Evolutionary conservation across 2,113 vertebrate genomes (phyloP), one percentile per base, ranked within the genome.

Genomic region (Ammodytes marinus): DNA sequence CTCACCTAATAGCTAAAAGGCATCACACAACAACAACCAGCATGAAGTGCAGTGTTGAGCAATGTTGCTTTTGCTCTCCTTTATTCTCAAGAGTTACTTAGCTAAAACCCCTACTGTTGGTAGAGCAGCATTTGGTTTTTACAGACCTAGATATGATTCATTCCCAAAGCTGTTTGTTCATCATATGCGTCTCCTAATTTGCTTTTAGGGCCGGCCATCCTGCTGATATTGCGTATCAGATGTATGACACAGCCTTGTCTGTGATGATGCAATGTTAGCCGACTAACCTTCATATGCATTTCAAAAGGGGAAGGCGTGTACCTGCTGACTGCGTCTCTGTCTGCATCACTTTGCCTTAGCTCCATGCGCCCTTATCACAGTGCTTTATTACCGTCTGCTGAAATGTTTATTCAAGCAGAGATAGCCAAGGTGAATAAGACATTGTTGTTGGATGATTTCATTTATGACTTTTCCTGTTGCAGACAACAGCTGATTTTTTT

Each of bases 141-240:
- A 43, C 63, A n/a, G 37, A 9, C 1, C 0, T n/a, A 58, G 83
- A 88, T 80, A 81, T 67, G 67, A 71, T 81, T 90, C 47, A 72
- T 27, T 50, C 19, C 57, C 9, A 10, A 4, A 15, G 3, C 3
- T 52, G 8, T 59, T 60, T 71, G 69, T 57, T 75, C 50, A 1
- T 17, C 2, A 0, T 0, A 15, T 4, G 0, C 0, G 3, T 49
- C 66, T 78, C 58, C 63, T 64, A 9, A 82, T 90, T 89, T 84
- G 90, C 54, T 88, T 87, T 86, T 69, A 80, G 75, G 87, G 84
- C 74, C 74, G 6, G 55, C 47, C 76, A 2, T 45, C 15, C 12
- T n/a, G 55, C 78, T 67, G 80, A 87, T 77, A 69, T 55, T 17
- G 15, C 61, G 13, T 67, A 86, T 87, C 76, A 87, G 66, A 45